Conservation (phyloP, 2,113 vertebrate species). For the Ptilonorhynchus violaceus region DNA sequence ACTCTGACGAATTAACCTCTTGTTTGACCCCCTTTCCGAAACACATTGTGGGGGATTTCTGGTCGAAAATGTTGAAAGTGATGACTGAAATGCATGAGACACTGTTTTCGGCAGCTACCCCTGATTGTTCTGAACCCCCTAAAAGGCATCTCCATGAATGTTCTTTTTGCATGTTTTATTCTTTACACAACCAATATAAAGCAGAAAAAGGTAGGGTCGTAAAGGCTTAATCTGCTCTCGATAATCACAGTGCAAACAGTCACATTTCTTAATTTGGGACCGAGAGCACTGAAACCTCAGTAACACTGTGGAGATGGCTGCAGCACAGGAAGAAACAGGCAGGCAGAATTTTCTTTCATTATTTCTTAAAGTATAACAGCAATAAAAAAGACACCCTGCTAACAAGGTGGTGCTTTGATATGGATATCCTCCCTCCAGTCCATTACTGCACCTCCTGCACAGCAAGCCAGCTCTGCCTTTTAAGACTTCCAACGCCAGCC, state of each 20-base stretch:
- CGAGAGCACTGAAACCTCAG: neutral
- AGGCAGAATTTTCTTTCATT: neutral
- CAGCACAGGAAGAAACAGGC: neutral
- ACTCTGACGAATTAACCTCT: neutral
- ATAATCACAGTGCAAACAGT: neutral
- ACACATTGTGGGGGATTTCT: neutral
- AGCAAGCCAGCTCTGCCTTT: neutral
- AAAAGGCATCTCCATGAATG: neutral
- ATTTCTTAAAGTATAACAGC: neutral
- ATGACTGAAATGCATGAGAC: neutral
- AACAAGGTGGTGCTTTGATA: neutral
- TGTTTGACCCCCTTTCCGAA: neutral
- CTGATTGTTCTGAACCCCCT: neutral
- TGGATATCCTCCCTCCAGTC: neutral
- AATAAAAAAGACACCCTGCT: neutral
- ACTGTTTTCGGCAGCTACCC: neutral
- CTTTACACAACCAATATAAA: neutral
- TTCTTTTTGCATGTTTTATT: neutral
- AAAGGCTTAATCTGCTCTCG: neutral
- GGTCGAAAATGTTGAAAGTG: neutral
- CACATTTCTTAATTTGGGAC: neutral
- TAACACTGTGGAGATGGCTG: neutral
- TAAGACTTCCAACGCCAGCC: neutral
- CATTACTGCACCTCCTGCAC: neutral
- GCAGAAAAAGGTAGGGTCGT: neutral